A percentile compares a stretch with the other conserved stretches of the same genome.
These are phyloP conservation scores for Drosophila albomicans DNA, from an alignment of 1,140 invertebrate species.

Conservation along the genomic window DNA sequence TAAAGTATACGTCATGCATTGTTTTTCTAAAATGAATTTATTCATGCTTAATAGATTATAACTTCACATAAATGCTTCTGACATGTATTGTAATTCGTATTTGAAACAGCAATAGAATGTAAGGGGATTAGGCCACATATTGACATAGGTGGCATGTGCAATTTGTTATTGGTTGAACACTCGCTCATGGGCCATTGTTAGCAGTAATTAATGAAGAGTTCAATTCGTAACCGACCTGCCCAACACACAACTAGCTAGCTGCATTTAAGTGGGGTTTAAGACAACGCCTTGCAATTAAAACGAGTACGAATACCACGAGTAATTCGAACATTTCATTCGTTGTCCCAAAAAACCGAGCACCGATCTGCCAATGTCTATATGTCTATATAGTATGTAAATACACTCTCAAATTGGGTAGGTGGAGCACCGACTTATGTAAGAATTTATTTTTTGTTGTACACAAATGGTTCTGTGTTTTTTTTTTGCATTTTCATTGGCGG, in stretches of 20 bases:
- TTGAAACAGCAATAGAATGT: neutral
- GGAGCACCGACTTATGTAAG: constrained; percentile 78
- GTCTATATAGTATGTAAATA: constrained; percentile 44
- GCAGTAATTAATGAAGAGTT: neutral
- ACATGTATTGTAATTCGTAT: neutral
- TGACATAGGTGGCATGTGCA: neutral
- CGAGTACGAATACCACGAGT: constrained; percentile 41
- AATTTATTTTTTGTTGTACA: constrained; percentile 62
- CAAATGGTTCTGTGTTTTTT: constrained; percentile 18
- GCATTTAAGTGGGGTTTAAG: constrained; percentile 45
- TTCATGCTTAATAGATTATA: no score
- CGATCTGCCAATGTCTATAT: constrained; percentile 52
- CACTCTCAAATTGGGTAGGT: constrained; percentile 60
- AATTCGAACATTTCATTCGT: constrained; percentile 71
- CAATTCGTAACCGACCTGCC: constrained; percentile 31
- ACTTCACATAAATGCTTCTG: no score
- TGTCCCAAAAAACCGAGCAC: constrained; percentile 45
- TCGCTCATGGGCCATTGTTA: neutral
- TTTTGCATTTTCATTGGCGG: constrained; percentile 26
- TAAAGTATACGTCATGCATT: no score
- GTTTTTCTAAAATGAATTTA: no score
- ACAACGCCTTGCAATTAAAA: constrained; percentile 69
- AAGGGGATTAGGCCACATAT: neutral
- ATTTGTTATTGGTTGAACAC: constrained; percentile 15
- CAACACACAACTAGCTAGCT: constrained; percentile 38